Base-by-base conservation (phyloP, 2,888 invertebrate genomes). In the Torymus auratus region DNA sequence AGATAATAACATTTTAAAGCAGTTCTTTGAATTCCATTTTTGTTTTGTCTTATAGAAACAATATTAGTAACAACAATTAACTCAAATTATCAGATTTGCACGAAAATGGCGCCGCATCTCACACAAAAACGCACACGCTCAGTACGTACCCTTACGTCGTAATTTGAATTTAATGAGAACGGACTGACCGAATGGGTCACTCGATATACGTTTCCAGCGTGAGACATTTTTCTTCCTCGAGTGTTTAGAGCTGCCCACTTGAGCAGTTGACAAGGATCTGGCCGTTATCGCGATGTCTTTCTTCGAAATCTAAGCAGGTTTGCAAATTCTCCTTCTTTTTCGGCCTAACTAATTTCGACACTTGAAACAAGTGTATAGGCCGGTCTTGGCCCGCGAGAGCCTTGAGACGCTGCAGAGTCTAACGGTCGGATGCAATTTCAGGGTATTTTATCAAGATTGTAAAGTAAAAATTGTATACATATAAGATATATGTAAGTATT, bases 221-320 rank as follows among this genome's bases (percentile, higher is more conserved):
- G 70, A 72, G 76, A 80, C 20, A 55, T 75, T 67, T 69, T 17
- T 28, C 28, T 17, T 15, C 17, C 23, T 67, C 50, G 41, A 74
- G 70, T 68, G 52, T 17, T 65, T 58, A 52, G 61, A 64, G 62
- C 68, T 12, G 62, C 65, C 50, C 78, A 78, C 78, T 81, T 56
- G 78, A 82, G 50, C 69, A 53, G 65, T 73, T 65, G 56, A 67
- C 4, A 20, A 74, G 71, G 14, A 68, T 62, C 71, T 52, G n/a
- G 64, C 14, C 41, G 20, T 64, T 82, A 79, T 79, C 68, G 28
- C 15, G 5, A 73, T 79, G 69, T 76, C 53, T 75, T 78, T 75
- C 72, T 70, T 58, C 17, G 10, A 14, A 67, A 82, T 79, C 72
- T 79, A 74, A 82, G 79, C 82, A 79, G 73, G 82, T 80, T 82